Conservation (phyloP, 2,113 vertebrate genomes). For the Lontra canadensis region DNA sequence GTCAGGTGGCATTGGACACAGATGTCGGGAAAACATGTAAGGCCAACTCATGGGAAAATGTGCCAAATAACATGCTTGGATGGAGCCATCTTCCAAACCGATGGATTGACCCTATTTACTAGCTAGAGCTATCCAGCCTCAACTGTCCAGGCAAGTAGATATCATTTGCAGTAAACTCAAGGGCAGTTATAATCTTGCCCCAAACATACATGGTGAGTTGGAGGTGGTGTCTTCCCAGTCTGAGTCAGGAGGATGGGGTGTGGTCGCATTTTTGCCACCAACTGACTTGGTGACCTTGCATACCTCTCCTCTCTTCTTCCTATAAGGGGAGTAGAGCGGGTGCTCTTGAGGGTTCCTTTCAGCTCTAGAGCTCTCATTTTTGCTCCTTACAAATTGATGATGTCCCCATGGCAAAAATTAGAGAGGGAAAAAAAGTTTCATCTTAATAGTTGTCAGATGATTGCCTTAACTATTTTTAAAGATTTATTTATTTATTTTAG, state of each 20-base stretch:
- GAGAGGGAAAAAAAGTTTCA: slow-evolving; percentile 2
- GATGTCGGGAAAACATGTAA: slow-evolving; percentile 26
- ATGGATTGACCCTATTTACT: not conserved
- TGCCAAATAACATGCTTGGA: not conserved
- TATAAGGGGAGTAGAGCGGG: not conserved
- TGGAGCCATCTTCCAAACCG: not conserved
- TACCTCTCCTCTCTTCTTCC: not conserved
- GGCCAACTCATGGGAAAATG: not conserved
- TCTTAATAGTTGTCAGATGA: not conserved
- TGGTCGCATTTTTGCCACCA: slow-evolving; percentile 25
- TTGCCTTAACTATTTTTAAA: slow-evolving; percentile 1
- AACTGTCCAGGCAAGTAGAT: not conserved
- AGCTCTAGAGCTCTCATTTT: not conserved
- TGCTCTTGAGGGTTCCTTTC: not conserved
- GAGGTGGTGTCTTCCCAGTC: not conserved
- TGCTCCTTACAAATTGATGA: slow-evolving; percentile 40
- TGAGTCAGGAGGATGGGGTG: not conserved
- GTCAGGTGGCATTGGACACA: not conserved
- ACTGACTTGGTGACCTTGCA: not conserved
- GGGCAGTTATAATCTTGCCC: not conserved
- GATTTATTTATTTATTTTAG: not conserved
- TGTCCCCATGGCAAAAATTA: slow-evolving; percentile 2
- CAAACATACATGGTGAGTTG: not conserved
- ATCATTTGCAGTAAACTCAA: slow-evolving; percentile 42
- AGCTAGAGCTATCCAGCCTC: not conserved